Conservation (phyloP, 2,888 invertebrate genomes). For the Smittia aterrima region DNA sequence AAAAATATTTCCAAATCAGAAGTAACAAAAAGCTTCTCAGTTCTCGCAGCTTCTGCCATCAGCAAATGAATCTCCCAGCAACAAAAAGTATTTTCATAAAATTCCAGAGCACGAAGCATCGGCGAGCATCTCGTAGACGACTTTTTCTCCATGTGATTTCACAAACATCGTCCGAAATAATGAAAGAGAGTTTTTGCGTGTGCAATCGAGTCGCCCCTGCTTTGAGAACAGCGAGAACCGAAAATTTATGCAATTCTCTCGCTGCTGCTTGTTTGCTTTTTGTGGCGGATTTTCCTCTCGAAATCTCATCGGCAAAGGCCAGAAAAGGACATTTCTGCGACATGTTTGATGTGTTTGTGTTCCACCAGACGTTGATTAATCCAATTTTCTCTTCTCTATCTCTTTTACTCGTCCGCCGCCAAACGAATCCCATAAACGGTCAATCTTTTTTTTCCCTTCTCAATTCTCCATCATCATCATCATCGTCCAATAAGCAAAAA, state of each 20-base stretch:
- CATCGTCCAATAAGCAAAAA: neutral
- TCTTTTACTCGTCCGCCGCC: neutral
- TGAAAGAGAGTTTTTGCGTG: slow-evolving; percentile 1
- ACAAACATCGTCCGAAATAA: neutral
- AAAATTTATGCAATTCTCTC: slow-evolving; percentile 23
- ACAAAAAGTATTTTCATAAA: neutral
- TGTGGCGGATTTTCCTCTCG: neutral
- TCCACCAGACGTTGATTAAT: slow-evolving; percentile 22
- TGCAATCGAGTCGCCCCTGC: neutral
- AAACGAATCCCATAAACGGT: slow-evolving; percentile 3
- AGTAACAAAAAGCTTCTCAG: too few relatives aligned
- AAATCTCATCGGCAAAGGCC: slow-evolving; percentile 1
- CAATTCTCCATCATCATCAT: slow-evolving; percentile 3
- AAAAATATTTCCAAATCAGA: too few relatives aligned
- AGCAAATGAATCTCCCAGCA: too few relatives aligned
- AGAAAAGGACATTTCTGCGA: slow-evolving; percentile 7
- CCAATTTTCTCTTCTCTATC: neutral
- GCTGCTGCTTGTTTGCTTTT: neutral
- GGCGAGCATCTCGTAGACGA: slow-evolving; percentile 7
- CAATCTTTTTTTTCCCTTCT: neutral
- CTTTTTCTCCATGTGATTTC: slow-evolving; percentile 16
- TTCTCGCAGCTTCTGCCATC: too few relatives aligned
- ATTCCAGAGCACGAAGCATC: slow-evolving; percentile 14
- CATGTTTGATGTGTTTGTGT: slow-evolving; percentile 14
- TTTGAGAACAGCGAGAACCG: slow-evolving; percentile 1